These are phyloP conservation scores for Neuroscelio doddi DNA, from an alignment of 2,888 invertebrate genomes.

Conservation along the genomic window DNA sequence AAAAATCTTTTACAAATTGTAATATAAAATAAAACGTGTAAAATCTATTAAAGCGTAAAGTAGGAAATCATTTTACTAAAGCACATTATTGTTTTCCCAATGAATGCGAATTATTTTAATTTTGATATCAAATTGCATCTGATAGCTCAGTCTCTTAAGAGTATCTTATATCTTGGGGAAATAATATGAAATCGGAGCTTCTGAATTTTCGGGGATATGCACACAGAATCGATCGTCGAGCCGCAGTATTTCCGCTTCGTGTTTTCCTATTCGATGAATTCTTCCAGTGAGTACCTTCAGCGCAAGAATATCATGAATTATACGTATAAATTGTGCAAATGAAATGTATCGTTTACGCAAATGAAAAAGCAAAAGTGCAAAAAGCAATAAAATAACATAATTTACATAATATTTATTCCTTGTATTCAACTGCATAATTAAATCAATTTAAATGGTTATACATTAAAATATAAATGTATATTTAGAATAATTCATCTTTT, in stretches of 20 bases:
- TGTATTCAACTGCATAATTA: too few relatives aligned
- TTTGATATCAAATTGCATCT: constrained; percentile 2
- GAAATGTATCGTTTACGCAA: constrained; percentile 1
- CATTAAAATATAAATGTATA: too few relatives aligned
- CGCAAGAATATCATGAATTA: constrained; percentile 13
- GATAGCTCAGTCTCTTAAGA: constrained; percentile 2
- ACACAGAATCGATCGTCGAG: constrained; percentile 11
- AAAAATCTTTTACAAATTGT: too few relatives aligned
- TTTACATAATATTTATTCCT: too few relatives aligned
- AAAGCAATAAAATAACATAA: too few relatives aligned
- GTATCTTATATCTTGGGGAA: constrained; percentile 9
- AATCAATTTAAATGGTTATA: too few relatives aligned
- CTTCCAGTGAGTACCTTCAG: constrained; percentile 7
- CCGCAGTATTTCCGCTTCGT: constrained; percentile 10
- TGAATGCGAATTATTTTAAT: constrained; percentile 10
- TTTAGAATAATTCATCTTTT: too few relatives aligned
- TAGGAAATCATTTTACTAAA: constrained; percentile 1
- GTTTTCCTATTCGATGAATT: constrained; percentile 17
- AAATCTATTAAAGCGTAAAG: constrained; percentile 1
- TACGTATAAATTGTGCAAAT: neutral
- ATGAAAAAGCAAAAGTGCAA: neutral
- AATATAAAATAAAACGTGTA: too few relatives aligned
- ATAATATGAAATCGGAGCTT: constrained; percentile 17
- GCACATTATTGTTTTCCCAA: constrained; percentile 4
- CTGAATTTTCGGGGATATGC: constrained; percentile 17